Evolutionary conservation across 2,888 invertebrate species (phyloP), one percentile per base, ranked within the genome.

Genomic region (Tetragonisca angustula): DNA sequence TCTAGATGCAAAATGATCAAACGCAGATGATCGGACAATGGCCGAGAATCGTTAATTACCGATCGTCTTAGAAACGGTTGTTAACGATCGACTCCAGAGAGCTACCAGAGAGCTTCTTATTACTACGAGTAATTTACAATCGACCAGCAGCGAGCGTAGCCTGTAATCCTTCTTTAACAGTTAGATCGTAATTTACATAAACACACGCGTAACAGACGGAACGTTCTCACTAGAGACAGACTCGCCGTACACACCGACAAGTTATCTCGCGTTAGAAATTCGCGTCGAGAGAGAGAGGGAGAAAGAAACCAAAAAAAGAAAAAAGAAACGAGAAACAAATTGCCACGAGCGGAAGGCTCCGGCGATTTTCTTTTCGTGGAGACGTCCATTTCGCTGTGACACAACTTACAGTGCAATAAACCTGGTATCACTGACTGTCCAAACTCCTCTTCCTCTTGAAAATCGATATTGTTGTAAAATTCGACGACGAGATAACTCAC

Each of bases 101-200:
- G 67, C 43, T 43, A 32, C 72, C 67, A 21, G n/a, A 49, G 72
- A 62, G 36, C 73, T 67, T 59, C 81, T 81, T 81, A 64, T 81
- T 80, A 81, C 62, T n/a, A 24, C 17, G 56, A 50, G 73, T 69
- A 80, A 73, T 81, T 81, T 81, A 80, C 73, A 81, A 80, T 62
- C 61, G 72, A 11, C 24, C 56, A 50, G 71, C 49, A 49, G 49
- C 24, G 17, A 24, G 19, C 49, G 17, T 9, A 32, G 21, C 81
- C 27, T 19, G 73, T 62, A 62, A 81, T 68, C 73, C 68, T 80
- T 69, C 81, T 70, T 81, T 73, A 81, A 81, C 81, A 81, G 81
- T 81, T 81, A 81, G 73, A 80, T 81, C 81, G 81, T 81, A 81
- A 81, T 81, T 81, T 81, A 73, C 81, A 81, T 81, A 73, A 80